Evolutionary conservation across 92 coral and sea anemone genomes (phyloP).

Genomic region (Nematostella vectensis): DNA sequence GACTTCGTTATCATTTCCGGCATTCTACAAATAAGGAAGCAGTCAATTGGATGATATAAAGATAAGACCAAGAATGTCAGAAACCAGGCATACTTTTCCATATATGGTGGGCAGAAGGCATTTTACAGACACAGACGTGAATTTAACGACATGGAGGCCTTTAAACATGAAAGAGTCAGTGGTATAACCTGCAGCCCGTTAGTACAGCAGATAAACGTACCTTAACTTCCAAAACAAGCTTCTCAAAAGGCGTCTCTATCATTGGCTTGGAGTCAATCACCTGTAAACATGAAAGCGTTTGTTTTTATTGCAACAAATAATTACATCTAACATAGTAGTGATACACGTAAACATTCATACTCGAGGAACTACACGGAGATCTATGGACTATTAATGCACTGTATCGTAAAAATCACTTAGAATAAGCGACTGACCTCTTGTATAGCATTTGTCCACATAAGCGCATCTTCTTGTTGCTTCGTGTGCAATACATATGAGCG

Average conservation of each 20-base stretch:
- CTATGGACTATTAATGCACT: too few relatives aligned
- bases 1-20: conserved; percentile 56
- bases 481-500: conserved; percentile 92
- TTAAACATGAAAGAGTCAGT: too few relatives aligned
- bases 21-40: conserved; percentile 25
- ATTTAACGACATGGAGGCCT: too few relatives aligned
- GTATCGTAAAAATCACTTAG: too few relatives aligned
- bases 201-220: too few relatives aligned
- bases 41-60: too few relatives aligned
- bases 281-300: conserved; percentile 18
- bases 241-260: conserved; percentile 86
- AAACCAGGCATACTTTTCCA: too few relatives aligned
- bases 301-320: background rate
- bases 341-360: too few relatives aligned
- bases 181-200: too few relatives aligned
- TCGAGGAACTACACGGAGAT: too few relatives aligned
- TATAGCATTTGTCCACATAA: conserved; percentile 78
- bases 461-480: conserved; percentile 79
- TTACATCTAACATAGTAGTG: background rate
- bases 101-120: too few relatives aligned
- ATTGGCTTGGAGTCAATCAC: conserved; percentile 84
- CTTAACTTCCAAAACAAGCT: conserved; percentile 72
- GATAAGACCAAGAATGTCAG: too few relatives aligned
- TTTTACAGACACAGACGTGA: background rate
- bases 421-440: conserved; percentile 97